phyloP scores from a whole-genome alignment of 2,888 invertebrate genomes.

The Euproctis similis region DNA sequence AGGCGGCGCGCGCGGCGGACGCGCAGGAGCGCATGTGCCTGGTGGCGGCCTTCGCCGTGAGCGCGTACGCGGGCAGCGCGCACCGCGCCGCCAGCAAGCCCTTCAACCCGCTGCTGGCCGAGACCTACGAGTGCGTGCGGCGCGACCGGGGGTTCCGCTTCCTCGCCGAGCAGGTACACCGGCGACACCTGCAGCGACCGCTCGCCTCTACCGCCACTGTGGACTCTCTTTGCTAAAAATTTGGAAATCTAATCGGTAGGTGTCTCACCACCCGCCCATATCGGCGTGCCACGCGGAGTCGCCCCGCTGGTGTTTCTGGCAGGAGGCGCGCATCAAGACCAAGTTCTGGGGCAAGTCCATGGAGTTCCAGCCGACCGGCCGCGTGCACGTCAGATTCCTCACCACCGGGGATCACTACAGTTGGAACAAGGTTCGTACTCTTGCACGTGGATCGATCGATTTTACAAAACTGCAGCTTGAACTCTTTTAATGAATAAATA shows the following conservation, averaged over 20 bases:
- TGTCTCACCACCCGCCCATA: constrained; percentile 90
- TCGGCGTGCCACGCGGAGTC: constrained; percentile 88
- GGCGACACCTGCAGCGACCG: no score
- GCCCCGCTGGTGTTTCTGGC: constrained; percentile 85
- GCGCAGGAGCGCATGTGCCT: constrained; percentile 84
- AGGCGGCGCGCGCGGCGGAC: constrained; percentile 79
- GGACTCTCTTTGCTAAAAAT: background rate
- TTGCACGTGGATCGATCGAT: no score
- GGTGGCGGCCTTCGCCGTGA: constrained; percentile 88
- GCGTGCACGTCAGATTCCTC: constrained; percentile 78
- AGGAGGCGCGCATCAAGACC: constrained; percentile 88
- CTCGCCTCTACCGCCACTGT: no score
- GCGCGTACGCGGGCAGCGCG: constrained; percentile 82
- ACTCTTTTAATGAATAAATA: background rate
- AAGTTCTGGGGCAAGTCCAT: constrained; percentile 95
- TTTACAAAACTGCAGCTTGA: no score
- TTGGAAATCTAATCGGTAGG: constrained; percentile 51
- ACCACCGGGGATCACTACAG: constrained; percentile 58
- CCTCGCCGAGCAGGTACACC: constrained; percentile 88
- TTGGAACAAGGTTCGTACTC: constrained; percentile 46
- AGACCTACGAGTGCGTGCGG: constrained; percentile 87
- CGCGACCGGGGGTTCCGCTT: constrained; percentile 87
- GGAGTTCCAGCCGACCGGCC: constrained; percentile 88
- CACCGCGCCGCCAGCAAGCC: constrained; percentile 89
- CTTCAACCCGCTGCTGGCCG: constrained; percentile 88